Evolutionary conservation across 1,140 invertebrate species (phyloP), one percentile per base, ranked within the genome.

Genomic region (Leptopilina clavipes): DNA sequence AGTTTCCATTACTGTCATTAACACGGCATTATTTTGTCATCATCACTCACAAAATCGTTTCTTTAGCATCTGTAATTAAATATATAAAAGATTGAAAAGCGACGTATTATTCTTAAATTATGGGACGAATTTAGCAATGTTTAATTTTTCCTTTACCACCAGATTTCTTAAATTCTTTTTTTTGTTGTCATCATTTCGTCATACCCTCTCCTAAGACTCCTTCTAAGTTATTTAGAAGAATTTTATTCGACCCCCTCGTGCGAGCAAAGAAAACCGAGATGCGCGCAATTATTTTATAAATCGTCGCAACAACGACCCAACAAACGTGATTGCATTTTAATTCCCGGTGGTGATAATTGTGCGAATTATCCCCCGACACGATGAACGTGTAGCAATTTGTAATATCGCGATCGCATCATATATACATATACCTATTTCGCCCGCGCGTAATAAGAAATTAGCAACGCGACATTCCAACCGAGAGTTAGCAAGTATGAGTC

Each of bases 81-180:
- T 85, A 86, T 78, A n/a, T n/a, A n/a, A n/a, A 81, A 88, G 86
- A 89, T 87, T 86, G 83, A 82, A 83, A 82, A 79, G 83, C 76
- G 65, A 70, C 79, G n/a, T n/a, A n/a, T n/a, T n/a, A n/a, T n/a
- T n/a, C n/a, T n/a, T 80, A 81, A 82, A 86, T 84, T 88, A 83
- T 75, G 81, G 25, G 5, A 84, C 83, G 83, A 88, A 87, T 89
- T 89, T 89, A 85, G 87, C 86, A 89, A 89, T 89, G 85, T 87
- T 87, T 84, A 84, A 86, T 86, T 84, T 83, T 77, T 81, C 59
- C 79, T 5, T 84, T 76, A 78, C 79, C 79, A 80, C 75, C 76
- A 74, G 72, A 74, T 70, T 79, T 80, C n/a, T n/a, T n/a, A n/a
- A n/a, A n/a, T n/a, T n/a, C n/a, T n/a, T n/a, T n/a, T n/a, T n/a